phyloP scores from a whole-genome alignment of 2,888 invertebrate species.

The Saturnia pavonia region DNA sequence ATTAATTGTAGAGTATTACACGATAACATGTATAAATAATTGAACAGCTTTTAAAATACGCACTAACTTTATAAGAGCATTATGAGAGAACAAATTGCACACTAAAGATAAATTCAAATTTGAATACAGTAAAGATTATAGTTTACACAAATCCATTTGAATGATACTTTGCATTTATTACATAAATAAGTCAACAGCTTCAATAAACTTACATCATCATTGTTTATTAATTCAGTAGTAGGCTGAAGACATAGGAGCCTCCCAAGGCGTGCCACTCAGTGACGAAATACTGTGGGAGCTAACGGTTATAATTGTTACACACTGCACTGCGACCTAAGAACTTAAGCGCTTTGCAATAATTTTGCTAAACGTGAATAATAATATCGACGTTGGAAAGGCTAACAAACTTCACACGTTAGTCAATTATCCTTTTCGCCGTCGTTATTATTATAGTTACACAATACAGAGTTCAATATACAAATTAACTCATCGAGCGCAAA shows the following conservation, averaged over 20 bases:
- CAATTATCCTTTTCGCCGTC: no score
- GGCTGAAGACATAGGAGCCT: not conserved
- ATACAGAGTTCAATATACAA: not conserved
- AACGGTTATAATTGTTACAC: not conserved
- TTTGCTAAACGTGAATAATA: conserved; percentile 2
- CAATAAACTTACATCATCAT: conserved; percentile 15
- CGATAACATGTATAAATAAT: not conserved
- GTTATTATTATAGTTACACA: not conserved
- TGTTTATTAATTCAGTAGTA: conserved; percentile 12
- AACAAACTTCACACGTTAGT: no score
- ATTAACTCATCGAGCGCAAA: no score
- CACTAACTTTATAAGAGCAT: not conserved
- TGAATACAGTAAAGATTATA: not conserved
- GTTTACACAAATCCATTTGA: conserved; percentile 3
- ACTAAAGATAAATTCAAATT: not conserved
- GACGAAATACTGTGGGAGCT: conserved; percentile 9
- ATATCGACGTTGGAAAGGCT: no score
- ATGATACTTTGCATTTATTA: conserved; percentile 9
- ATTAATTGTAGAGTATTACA: not conserved
- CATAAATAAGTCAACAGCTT: not conserved
- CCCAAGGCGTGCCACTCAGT: conserved; percentile 3
- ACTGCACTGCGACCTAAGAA: not conserved
- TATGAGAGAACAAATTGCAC: not conserved
- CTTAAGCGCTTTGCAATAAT: not conserved
- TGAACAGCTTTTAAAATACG: not conserved